Conservation (phyloP, 1,140 invertebrate genomes). For the Frieseomelitta varia region DNA sequence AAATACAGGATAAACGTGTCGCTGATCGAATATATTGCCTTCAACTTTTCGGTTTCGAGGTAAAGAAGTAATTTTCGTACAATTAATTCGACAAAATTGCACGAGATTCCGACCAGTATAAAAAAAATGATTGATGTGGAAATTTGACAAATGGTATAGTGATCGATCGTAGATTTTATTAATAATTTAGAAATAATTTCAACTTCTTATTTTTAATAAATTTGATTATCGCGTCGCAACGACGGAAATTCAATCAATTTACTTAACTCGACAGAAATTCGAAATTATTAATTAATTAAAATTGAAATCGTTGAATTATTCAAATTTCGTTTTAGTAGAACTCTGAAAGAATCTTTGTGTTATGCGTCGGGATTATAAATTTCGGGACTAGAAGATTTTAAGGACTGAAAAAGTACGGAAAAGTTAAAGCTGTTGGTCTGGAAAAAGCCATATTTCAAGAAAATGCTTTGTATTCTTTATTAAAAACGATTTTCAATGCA, state of each 20-base stretch:
- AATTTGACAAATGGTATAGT: too few species aligned
- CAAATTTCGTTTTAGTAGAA: neutral
- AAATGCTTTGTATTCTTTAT: neutral
- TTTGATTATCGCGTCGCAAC: neutral
- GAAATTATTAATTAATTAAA: neutral
- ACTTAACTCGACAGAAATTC: neutral
- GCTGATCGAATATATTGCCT: slow-evolving; percentile 6
- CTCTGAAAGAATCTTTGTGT: too few species aligned
- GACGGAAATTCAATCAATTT: too few species aligned
- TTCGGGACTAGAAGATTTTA: neutral
- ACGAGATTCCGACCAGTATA: too few species aligned
- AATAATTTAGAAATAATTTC: too few species aligned
- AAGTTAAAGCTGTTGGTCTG: neutral
- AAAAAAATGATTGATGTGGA: too few species aligned
- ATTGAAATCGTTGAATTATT: neutral
- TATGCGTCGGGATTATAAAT: neutral
- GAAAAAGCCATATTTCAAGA: neutral
- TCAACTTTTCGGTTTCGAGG: too few species aligned
- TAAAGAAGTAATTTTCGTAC: neutral
- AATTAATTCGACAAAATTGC: neutral
- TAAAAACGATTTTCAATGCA: neutral
- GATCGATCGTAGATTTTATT: too few species aligned
- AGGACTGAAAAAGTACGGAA: neutral
- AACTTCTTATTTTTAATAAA: neutral
- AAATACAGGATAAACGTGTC: slow-evolving; percentile 48